phyloP scores from a whole-genome alignment of 2,888 invertebrate genomes.

The Nephrotoma flavescens region DNA sequence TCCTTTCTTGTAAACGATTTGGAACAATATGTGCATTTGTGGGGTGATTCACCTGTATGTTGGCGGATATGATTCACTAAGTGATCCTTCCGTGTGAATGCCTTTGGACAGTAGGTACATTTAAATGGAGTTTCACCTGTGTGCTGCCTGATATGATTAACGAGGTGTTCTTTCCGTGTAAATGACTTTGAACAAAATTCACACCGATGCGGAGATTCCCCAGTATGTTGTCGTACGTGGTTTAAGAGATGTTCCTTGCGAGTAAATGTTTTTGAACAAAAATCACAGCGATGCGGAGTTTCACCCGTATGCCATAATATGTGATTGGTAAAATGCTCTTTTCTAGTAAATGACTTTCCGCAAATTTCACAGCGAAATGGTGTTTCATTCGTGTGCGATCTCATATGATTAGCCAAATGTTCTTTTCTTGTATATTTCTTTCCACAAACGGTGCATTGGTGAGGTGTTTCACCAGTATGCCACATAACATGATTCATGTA shows the following conservation, averaged over 20 bases:
- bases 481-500: slow-evolving; percentile 68
- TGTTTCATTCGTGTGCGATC: slow-evolving; percentile 77
- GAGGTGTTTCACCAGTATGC: slow-evolving; percentile 63
- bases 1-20: slow-evolving; percentile 68
- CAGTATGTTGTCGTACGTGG: slow-evolving; percentile 67
- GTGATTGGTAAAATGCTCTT: slow-evolving; percentile 83
- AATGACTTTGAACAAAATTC: slow-evolving; percentile 75
- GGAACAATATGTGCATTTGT: slow-evolving; percentile 73
- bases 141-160: slow-evolving; percentile 72
- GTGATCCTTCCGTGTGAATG: slow-evolving; percentile 73
- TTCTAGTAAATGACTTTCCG: slow-evolving; percentile 75
- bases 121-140: slow-evolving; percentile 72
- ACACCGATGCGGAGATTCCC: slow-evolving; percentile 75
- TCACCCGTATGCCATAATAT: slow-evolving; percentile 81
- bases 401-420: slow-evolving; percentile 76
- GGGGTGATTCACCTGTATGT: slow-evolving; percentile 70
- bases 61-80: slow-evolving; percentile 59
- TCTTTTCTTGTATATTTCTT: slow-evolving; percentile 83
- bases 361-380: slow-evolving; percentile 78
- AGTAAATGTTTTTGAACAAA: slow-evolving; percentile 76
- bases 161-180: slow-evolving; percentile 76
- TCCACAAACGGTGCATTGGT: slow-evolving; percentile 74
- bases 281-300: slow-evolving; percentile 73
- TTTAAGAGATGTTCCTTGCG: slow-evolving; percentile 75
- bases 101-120: slow-evolving; percentile 74